Base-by-base conservation (phyloP, 2,888 invertebrate species). In the Eristalinus sepulchralis region DNA sequence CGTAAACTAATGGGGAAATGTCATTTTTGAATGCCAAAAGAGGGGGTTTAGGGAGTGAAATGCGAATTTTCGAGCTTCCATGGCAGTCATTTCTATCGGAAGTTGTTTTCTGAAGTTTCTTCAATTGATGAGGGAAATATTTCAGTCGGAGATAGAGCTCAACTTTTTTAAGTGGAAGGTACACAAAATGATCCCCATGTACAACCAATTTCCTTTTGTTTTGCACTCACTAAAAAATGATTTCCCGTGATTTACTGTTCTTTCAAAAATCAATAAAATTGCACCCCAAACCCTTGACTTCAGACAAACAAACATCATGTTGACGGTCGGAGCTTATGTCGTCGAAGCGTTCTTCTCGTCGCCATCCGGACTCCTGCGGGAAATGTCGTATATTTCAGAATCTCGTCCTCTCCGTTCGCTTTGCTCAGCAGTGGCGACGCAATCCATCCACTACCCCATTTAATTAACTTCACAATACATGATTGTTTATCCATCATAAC, bases 1-100 rank as follows among this genome's bases (percentile, higher is more conserved):
- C 34, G 59, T 72, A 36, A 8, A 24, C 66, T 79, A 79, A 79
- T 79, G 79, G 79, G 57, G 60, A 60, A 71, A 72, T n/a, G 64
- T 66, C 36, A 57, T 71, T 79, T 71, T 27, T 6, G 24, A 64
- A 59, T 55, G 57, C n/a, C 22, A 57, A 5, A 22, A 10, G 55
- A 8, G 20, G 22, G 20, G n/a, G n/a, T n/a, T n/a, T 13, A 20
- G 55, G 6, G 20, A 8, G 2, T 55, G 20, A 17, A 55, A 17
- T 55, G 8, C 17, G n/a, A n/a, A n/a, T n/a, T n/a, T n/a, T n/a
- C n/a, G n/a, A n/a, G n/a, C n/a, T n/a, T n/a, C n/a, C n/a, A n/a
- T n/a, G n/a, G n/a, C n/a, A n/a, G n/a, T n/a, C n/a, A n/a, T n/a
- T n/a, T n/a, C n/a, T n/a, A n/a, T n/a, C n/a, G n/a, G n/a, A n/a